phyloP scores from a whole-genome alignment of 1,140 invertebrate genomes.

The Capitella teleta region DNA sequence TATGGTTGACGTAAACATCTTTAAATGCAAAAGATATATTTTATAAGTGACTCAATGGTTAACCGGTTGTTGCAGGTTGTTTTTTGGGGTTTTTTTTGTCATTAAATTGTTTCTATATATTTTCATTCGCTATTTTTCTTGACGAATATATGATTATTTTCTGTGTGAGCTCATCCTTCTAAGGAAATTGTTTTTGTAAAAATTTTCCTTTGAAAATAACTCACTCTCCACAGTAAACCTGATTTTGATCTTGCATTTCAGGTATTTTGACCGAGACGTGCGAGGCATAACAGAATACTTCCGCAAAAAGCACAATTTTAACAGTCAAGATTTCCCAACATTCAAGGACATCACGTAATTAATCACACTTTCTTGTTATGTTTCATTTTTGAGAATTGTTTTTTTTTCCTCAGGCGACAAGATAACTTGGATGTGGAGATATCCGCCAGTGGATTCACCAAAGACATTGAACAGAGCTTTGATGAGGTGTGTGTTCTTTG shows the following conservation, averaged over 20 bases:
- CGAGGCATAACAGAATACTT: slow-evolving; percentile 87
- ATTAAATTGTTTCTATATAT: background rate
- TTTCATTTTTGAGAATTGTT: background rate
- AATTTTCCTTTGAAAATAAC: no score
- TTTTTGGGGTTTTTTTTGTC: background rate
- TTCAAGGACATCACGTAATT: slow-evolving; percentile 62
- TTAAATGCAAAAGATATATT: no score
- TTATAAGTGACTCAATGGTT: no score
- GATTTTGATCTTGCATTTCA: slow-evolving; percentile 27
- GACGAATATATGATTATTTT: background rate
- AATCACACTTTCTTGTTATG: slow-evolving; percentile 11
- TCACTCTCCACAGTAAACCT: no score
- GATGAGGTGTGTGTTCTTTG: background rate
- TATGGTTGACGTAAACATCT: no score
- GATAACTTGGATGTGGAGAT: slow-evolving; percentile 78
- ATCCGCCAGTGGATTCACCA: slow-evolving; percentile 79
- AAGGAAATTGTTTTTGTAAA: no score
- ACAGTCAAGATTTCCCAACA: slow-evolving; percentile 73
- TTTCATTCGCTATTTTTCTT: background rate
- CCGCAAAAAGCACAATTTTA: slow-evolving; percentile 77
- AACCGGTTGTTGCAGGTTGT: background rate
- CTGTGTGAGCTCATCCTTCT: background rate
- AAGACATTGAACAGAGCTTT: slow-evolving; percentile 57
- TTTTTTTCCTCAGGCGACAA: slow-evolving; percentile 50
- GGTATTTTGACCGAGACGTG: slow-evolving; percentile 92